Evolutionary conservation across 2,113 vertebrate species (phyloP).

Genomic region (Prunella himalayana): DNA sequence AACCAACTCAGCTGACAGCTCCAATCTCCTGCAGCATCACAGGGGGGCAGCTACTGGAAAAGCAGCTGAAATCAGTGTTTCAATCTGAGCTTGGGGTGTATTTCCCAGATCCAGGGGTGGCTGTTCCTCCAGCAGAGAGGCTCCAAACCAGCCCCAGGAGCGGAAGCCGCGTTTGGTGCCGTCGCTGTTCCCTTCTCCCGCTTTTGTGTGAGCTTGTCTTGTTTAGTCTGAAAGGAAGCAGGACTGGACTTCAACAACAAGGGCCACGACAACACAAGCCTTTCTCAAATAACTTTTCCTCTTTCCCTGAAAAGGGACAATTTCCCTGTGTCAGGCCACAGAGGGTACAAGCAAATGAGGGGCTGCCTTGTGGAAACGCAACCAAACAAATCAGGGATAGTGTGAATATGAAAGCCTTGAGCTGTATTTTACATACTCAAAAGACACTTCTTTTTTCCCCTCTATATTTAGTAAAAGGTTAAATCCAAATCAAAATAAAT

Average conservation of each 20-base stretch:
- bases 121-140: background rate
- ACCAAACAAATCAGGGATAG: background rate
- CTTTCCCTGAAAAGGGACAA: background rate
- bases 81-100: background rate
- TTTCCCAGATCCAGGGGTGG: background rate
- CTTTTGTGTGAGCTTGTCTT: slow-evolving; percentile 41
- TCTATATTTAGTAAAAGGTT: slow-evolving; percentile 10
- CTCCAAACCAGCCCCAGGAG: background rate
- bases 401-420: background rate
- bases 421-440: background rate
- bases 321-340: background rate
- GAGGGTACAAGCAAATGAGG: background rate
- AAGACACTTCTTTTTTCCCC: background rate
- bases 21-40: background rate
- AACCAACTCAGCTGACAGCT: background rate
- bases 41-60: background rate
- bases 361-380: background rate
- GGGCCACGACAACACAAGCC: background rate
- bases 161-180: background rate
- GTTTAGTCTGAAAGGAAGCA: slow-evolving; percentile 64
- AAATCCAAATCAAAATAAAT: slow-evolving; percentile 24
- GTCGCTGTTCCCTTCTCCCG: slow-evolving; percentile 5
- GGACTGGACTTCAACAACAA: slow-evolving; percentile 8
- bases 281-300: slow-evolving; percentile 12
- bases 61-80: background rate